Evolutionary conservation across 2,888 invertebrate species (phyloP).

Genomic region (Loripinus fragilis): DNA sequence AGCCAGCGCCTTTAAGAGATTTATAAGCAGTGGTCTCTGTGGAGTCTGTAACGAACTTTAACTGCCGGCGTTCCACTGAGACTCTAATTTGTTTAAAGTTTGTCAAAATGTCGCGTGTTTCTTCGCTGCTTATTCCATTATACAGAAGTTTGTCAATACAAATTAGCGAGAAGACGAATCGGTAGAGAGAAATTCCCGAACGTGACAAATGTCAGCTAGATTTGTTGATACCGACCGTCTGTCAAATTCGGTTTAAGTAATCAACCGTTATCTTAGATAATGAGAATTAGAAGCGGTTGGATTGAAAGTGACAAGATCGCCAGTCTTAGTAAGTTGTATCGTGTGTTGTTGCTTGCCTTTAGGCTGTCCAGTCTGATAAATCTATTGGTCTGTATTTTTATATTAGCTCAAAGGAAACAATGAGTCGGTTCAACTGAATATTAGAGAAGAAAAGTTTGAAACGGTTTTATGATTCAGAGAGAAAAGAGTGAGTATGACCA

Average conservation of each 20-base stretch:
- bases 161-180: conserved; percentile 28
- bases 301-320: conserved; percentile 2
- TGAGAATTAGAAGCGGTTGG: conserved; percentile 1
- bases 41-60: conserved; percentile 11
- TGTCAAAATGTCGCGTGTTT: conserved; percentile 34
- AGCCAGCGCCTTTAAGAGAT: neutral
- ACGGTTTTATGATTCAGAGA: no score
- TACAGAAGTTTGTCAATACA: conserved; percentile 28
- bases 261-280: conserved; percentile 20
- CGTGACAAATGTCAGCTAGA: conserved; percentile 18
- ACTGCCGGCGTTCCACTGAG: neutral
- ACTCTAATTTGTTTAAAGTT: conserved; percentile 27
- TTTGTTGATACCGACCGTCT: conserved; percentile 17
- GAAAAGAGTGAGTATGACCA: no score
- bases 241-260: conserved; percentile 18
- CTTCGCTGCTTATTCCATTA: conserved; percentile 27
- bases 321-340: neutral
- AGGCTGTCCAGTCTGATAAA: no score
- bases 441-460: no score
- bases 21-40: neutral
- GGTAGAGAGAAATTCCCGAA: conserved; percentile 4
- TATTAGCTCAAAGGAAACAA: no score
- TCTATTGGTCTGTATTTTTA: no score
- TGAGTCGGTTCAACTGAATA: no score
- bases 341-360: no score